Percentiles rank a stretch among this genome's conserved stretches.
Evolutionary conservation across 2,888 invertebrate species (phyloP).

Genomic region (Melanostoma mellinum): DNA sequence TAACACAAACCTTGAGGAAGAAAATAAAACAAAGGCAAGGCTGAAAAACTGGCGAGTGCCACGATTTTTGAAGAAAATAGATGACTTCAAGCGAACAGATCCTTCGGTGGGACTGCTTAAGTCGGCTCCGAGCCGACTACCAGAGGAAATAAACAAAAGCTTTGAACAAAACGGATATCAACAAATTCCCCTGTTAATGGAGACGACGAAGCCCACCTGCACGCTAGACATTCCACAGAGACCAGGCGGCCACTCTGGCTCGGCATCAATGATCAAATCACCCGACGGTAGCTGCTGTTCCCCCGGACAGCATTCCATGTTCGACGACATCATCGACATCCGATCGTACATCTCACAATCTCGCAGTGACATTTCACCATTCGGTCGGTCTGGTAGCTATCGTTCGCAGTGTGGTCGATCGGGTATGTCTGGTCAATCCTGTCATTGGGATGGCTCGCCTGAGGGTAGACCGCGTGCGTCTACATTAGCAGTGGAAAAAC

Average conservation of each 20-base stretch:
- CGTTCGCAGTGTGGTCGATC: conserved; percentile 87
- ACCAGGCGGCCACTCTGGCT: conserved; percentile 76
- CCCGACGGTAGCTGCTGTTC: conserved; percentile 81
- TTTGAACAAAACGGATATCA: conserved; percentile 84
- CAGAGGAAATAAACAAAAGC: conserved; percentile 76
- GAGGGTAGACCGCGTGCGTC: conserved; percentile 81
- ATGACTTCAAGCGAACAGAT: conserved; percentile 77
- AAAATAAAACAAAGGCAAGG: conserved; percentile 80
- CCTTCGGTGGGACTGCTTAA: conserved; percentile 58
- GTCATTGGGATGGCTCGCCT: conserved; percentile 80
- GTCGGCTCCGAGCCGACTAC: conserved; percentile 53
- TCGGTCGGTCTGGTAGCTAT: conserved; percentile 88
- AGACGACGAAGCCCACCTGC: conserved; percentile 82
- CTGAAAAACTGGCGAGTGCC: conserved; percentile 88
- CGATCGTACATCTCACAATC: conserved; percentile 89
- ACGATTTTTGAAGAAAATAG: conserved; percentile 86
- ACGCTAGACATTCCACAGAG: conserved; percentile 82
- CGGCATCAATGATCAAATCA: conserved; percentile 56
- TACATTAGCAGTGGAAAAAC: conserved; percentile 81
- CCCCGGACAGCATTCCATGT: conserved; percentile 83
- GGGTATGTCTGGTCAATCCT: conserved; percentile 81
- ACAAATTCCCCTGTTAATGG: conserved; percentile 86
- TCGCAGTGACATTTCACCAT: conserved; percentile 88
- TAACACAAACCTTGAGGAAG: conserved; percentile 83
- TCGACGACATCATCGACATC: conserved; percentile 87